Base-by-base conservation (phyloP, 2,888 invertebrate species). In the Listrodromus nycthemerus region DNA sequence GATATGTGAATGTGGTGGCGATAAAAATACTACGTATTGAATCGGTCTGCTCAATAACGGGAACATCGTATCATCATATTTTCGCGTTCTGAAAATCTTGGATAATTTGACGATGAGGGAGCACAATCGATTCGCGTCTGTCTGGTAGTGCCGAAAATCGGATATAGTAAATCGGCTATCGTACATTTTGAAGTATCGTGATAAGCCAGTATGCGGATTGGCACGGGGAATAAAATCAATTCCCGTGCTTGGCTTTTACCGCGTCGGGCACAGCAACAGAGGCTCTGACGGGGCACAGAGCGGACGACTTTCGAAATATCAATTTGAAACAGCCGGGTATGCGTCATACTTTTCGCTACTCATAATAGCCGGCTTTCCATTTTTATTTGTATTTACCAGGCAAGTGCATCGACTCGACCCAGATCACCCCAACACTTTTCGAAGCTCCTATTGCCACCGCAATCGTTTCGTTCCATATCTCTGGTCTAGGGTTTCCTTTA, bases 331-430 rank as follows among this genome's bases (percentile, higher is more conserved):
- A 90, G 89, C 87, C 88, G 76, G 90, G 88, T 91, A 92, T 92
- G 91, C 90, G 90, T 92, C 92, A 92, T 91, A 89, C 92, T 92
- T 92, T 92, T 88, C 91, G 89, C 86, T 89, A 84, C 86, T 91
- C 89, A 92, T 92, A 90, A 92, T 92, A 90, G 91, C 90, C 92
- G 89, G 92, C 92, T 92, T 92, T 92, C 92, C 91, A 92, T 92
- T 92, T 92, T 92, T 92, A 92, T 92, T 92, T 92, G 89, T 91
- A 91, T 92, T 92, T 92, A 91, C 90, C 86, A 74, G 50, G 24
- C 77, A 65, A 78, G 83, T 84, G 80, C 80, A 84, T 65, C 71
- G 76, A 76, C 50, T 79, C 76, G 61, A 30, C 37, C 21, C 78
- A 61, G 80, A 50, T 50, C 82, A 63, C 81, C 82, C 83, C 74